These are phyloP conservation scores for Aphis gossypii DNA, from an alignment of 1,140 invertebrate genomes.

Conservation along the genomic window DNA sequence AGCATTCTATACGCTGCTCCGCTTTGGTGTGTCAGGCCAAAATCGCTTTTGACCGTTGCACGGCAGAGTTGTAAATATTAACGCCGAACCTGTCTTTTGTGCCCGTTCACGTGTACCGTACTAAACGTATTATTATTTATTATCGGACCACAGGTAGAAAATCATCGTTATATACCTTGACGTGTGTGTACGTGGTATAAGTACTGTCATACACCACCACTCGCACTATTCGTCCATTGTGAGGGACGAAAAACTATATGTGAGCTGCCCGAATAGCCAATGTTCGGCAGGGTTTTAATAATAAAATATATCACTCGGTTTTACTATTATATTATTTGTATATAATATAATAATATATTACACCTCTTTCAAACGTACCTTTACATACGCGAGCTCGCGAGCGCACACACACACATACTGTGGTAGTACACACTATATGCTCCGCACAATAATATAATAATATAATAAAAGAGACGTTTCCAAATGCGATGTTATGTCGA, in stretches of 20 bases:
- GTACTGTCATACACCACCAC: not conserved
- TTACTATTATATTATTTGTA: not conserved
- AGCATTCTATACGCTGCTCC: not conserved
- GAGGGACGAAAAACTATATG: not conserved
- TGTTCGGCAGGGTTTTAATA: not conserved
- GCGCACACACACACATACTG: not conserved
- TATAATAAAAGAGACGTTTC: conserved; percentile 26
- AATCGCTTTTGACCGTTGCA: not conserved
- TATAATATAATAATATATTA: conserved; percentile 3
- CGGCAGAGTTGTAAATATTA: not conserved
- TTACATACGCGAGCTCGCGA: not conserved
- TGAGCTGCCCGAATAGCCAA: not conserved
- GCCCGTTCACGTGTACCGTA: too few species aligned
- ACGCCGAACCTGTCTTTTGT: not conserved
- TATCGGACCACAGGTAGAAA: not conserved
- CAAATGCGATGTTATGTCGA: conserved; percentile 30
- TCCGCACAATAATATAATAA: not conserved
- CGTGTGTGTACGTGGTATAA: not conserved
- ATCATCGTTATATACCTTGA: not conserved
- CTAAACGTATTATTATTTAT: not conserved
- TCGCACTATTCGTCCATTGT: not conserved
- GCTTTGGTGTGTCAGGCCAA: not conserved
- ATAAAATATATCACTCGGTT: conserved; percentile 10
- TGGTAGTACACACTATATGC: not conserved
- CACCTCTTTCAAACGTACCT: not conserved